Evolutionary conservation across 2,888 invertebrate genomes (phyloP), one percentile per base, ranked within the genome.

Genomic region (Leptothorax acervorum): DNA sequence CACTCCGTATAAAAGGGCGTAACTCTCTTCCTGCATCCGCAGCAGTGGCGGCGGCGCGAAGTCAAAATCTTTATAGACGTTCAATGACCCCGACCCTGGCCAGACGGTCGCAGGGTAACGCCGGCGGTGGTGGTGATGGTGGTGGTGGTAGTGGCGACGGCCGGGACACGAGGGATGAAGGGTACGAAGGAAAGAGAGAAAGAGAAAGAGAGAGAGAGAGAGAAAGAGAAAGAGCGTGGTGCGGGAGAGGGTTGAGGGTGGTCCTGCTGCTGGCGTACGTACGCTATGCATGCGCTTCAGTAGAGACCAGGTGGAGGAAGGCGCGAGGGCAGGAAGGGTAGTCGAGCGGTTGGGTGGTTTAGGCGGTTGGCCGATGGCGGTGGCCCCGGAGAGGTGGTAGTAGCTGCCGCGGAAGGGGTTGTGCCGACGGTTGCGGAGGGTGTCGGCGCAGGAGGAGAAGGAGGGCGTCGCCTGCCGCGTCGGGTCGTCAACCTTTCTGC

Each of bases 11-110:
- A 85, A 83, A 85, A 83, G 85, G 85, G 85, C 83, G 83, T 85
- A 85, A 78, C 90, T 84, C 83, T 85, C 75, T 84, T 86, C 82
- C 89, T 90, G 90, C 85, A 90, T 87, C 86, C 82, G 87, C 87
- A 86, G 85, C 87, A 78, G 82, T 84, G 73, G 73, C 89, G 83
- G 86, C 63, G 87, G 83, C 89, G 90, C 63, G 73, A 87, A 94
- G 94, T 94, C 93, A 92, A 95, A 94, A 94, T 95, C 95, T 95
- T 94, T 94, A 94, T 94, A 94, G 94, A 94, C 95, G 95, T 94
- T 94, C 95, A 95, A 94, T 93, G 95, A 95, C 94, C 94, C 94
- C 94, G 94, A 94, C 94, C 94, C 94, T 94, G 94, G 95, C 94
- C 93, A 94, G 95, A 94, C 94, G 92, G 91, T 92, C 89, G 92